Percentiles rank a stretch among this genome's conserved stretches.
These are phyloP conservation scores for Chionoecetes opilio DNA, from an alignment of 1,140 invertebrate species.

Conservation along the genomic window DNA sequence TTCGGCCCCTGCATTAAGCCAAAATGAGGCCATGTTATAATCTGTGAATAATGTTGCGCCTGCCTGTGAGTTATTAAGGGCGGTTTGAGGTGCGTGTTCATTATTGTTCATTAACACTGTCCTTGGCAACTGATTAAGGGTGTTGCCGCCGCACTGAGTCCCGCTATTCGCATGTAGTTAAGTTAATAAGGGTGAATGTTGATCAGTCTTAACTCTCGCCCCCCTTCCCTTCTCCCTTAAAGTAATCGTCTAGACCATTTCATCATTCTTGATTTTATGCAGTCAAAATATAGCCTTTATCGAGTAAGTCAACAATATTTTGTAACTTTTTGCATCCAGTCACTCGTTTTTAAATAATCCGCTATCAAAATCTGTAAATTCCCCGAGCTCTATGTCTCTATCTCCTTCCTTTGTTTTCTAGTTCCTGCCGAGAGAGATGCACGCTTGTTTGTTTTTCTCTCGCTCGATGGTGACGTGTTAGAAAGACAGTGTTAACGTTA, in stretches of 20 bases:
- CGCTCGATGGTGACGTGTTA: not conserved
- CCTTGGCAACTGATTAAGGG: constrained; percentile 76
- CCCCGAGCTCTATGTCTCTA: not conserved
- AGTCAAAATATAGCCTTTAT: too few relatives aligned
- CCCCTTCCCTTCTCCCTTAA: not conserved
- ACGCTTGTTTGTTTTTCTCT: not conserved
- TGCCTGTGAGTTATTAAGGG: constrained; percentile 67
- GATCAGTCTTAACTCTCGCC: not conserved
- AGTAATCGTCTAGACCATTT: too few relatives aligned
- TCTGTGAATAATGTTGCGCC: constrained; percentile 62
- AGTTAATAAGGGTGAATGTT: constrained; percentile 60
- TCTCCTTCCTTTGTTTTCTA: not conserved
- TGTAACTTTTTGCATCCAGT: too few relatives aligned
- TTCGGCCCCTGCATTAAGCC: not conserved
- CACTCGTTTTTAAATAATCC: too few relatives aligned
- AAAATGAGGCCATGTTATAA: constrained; percentile 62
- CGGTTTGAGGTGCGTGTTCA: constrained; percentile 62
- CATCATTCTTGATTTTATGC: too few relatives aligned
- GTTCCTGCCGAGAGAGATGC: not conserved
- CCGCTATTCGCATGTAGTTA: constrained; percentile 42
- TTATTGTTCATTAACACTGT: constrained; percentile 80
- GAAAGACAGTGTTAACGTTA: not conserved
- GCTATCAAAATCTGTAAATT: too few relatives aligned
- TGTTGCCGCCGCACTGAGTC: constrained; percentile 63
- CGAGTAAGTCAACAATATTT: too few relatives aligned